Evolutionary conservation across 2,113 vertebrate genomes (phyloP).

Genomic region (Eulemur rufifrons): DNA sequence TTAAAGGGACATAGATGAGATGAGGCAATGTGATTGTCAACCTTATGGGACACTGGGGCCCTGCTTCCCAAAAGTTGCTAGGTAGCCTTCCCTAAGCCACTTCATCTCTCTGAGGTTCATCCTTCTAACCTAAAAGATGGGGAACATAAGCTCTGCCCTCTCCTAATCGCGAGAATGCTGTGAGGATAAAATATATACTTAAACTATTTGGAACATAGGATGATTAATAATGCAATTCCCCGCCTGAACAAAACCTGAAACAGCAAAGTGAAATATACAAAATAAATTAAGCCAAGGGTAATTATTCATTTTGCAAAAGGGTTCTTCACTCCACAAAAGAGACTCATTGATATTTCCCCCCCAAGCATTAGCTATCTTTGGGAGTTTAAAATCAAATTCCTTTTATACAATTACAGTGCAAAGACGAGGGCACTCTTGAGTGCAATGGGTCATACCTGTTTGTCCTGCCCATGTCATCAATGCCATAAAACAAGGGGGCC

Average conservation of each 20-base stretch:
- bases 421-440: background rate
- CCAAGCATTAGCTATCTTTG: conserved; percentile 12
- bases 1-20: background rate
- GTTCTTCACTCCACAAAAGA: conserved; percentile 36
- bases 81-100: background rate
- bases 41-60: rapidly evolving
- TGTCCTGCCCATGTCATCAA: too few species aligned
- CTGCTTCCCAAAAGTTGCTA: background rate
- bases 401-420: conserved; percentile 31
- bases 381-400: conserved; percentile 21
- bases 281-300: conserved; percentile 52
- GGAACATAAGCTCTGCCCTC: background rate
- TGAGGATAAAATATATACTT: conserved; percentile 17
- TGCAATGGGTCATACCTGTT: rapidly evolving
- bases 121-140: background rate
- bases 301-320: conserved; percentile 62
- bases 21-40: background rate
- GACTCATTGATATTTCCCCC: background rate
- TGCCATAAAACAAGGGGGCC: background rate
- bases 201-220: background rate
- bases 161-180: background rate
- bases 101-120: background rate
- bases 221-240: conserved; percentile 41
- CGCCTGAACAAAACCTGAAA: conserved; percentile 32
- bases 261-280: conserved; percentile 52